Evolutionary conservation across 2,888 invertebrate genomes (phyloP).

Genomic region (Polylopha cassiicola): DNA sequence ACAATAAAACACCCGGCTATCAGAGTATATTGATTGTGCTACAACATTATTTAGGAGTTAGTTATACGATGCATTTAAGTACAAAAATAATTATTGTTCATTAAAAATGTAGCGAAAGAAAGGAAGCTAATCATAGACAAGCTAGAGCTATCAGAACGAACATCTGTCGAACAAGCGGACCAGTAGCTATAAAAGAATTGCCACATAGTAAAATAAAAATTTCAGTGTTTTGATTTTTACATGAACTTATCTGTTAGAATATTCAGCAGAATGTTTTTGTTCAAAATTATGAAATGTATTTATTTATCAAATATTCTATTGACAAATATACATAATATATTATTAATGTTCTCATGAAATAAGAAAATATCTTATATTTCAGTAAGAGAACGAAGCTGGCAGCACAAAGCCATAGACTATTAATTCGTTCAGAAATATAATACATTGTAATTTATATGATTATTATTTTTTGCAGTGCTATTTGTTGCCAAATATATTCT

Average conservation of each 20-base stretch:
- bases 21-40: too few relatives aligned
- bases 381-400: too few relatives aligned
- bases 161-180: slow-evolving; percentile 49
- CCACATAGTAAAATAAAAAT: neutral
- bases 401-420: slow-evolving; percentile 9
- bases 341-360: too few relatives aligned
- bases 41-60: too few relatives aligned
- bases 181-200: slow-evolving; percentile 23
- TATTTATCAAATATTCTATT: too few relatives aligned
- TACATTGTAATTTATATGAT: neutral
- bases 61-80: too few relatives aligned
- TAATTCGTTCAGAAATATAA: slow-evolving; percentile 6
- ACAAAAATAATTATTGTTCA: slow-evolving; percentile 10
- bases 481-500: neutral
- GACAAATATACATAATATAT: too few relatives aligned
- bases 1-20: neutral
- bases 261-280: too few relatives aligned
- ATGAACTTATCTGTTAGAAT: too few relatives aligned
- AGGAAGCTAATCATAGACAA: slow-evolving; percentile 58
- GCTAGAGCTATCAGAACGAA: slow-evolving; percentile 51
- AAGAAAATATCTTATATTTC: neutral
- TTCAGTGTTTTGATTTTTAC: too few relatives aligned
- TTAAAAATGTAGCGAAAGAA: slow-evolving; percentile 40
- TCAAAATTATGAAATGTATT: too few relatives aligned
- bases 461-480: neutral